Evolutionary conservation across 2,888 invertebrate species (phyloP), one percentile per base, ranked within the genome.

Genomic region (Chesias legatella): DNA sequence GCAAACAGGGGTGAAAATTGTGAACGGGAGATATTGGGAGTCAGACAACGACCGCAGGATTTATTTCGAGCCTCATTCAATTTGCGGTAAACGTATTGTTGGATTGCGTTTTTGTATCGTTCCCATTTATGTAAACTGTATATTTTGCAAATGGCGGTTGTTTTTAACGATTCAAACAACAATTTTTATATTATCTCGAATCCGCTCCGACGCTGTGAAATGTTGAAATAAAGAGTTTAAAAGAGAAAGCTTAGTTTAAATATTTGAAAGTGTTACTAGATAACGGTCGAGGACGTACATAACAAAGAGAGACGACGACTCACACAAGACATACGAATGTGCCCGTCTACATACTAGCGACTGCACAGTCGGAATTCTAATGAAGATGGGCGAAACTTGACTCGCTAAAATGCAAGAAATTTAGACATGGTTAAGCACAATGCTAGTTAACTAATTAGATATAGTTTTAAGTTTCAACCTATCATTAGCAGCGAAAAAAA

Each of bases 51-150:
- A 75, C 79, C 76, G 74, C 78, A 67, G 79, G 80, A 84, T 84
- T 84, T 84, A 84, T 84, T 78, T 79, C 74, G 73, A 82, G 78
- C 73, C 73, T 82, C 75, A 84, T 85, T 83, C 83, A 85, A 83
- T 85, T 84, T 84, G 80, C 67, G 81, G 81, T 71, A 73, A 78
- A 76, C 76, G 77, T 81, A 81, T 83, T 83, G 83, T 79, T 70
- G 68, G 73, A 79, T 76, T 75, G 75, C 64, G 60, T 81, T 81
- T 79, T 75, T 74, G 68, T 78, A 72, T 67, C 62, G 62, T 60
- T 64, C 63, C 58, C 57, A 63, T 67, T 72, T 46, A 62, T 63
- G 60, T 63, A 66, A 69, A 73, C 56, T 66, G 72, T 64, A 63
- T 67, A 65, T 63, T 64, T 58, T 54, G 13, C 13, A 17, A 17